Evolutionary conservation across 2,797 vertebrate species (phyloP).

Genomic region (Poeciliopsis presidionis): DNA sequence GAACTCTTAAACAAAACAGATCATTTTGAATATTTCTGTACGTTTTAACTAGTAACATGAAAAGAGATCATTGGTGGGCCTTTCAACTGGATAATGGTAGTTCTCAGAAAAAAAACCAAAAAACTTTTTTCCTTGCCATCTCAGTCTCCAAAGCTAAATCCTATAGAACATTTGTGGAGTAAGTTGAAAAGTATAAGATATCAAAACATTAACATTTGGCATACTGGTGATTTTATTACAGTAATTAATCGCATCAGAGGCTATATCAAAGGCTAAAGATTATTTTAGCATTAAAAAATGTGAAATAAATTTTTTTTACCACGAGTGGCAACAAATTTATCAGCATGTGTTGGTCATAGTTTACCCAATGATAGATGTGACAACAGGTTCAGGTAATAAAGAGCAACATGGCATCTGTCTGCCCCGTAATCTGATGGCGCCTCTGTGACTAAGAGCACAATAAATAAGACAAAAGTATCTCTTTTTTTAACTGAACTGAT

Average conservation of each 20-base stretch:
- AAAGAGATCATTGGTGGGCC: neutral
- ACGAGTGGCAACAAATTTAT: neutral
- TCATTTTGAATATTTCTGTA: neutral
- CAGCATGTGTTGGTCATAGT: neutral
- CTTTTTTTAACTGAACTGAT: neutral
- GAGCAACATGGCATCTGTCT: conserved; percentile 31
- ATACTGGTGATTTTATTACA: neutral
- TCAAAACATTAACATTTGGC: neutral
- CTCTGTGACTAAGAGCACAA: conserved; percentile 14
- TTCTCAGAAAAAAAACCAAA: neutral
- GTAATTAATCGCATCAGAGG: neutral
- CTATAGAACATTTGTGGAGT: neutral
- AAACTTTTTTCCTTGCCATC: neutral
- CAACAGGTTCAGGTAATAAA: conserved; percentile 34
- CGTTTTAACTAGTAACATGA: neutral
- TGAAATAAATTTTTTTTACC: neutral
- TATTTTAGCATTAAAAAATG: neutral
- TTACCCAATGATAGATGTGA: conserved; percentile 32
- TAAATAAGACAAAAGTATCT: neutral
- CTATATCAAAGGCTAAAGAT: neutral
- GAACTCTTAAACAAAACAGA: neutral
- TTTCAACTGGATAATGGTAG: neutral
- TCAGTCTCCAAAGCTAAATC: neutral
- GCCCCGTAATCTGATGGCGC: conserved; percentile 35
- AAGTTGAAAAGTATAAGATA: neutral